These are phyloP conservation scores for Alfaro cultratus DNA, from an alignment of 2,797 vertebrate species.

Conservation along the genomic window DNA sequence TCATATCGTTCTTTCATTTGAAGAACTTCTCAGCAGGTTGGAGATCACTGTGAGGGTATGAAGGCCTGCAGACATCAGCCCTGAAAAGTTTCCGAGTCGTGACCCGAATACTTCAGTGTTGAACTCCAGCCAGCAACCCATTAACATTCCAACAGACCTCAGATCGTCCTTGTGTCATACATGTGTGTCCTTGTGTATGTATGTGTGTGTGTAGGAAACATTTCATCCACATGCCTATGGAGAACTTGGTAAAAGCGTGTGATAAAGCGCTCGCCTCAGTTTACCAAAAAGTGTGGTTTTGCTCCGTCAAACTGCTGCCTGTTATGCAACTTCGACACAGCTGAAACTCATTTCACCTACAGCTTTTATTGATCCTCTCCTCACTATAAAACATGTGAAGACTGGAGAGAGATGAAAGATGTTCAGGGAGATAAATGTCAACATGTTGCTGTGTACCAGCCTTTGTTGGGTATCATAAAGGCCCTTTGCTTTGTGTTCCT, in stretches of 20 bases:
- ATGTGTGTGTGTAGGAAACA: slow-evolving; percentile 1
- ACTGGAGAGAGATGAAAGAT: slow-evolving; percentile 28
- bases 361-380: slow-evolving; percentile 53
- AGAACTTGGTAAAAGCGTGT: slow-evolving; percentile 40
- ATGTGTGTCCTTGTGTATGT: slow-evolving; percentile 1
- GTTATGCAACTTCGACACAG: slow-evolving; percentile 34
- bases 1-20: slow-evolving; percentile 9
- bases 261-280: slow-evolving; percentile 49
- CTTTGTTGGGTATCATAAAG: neutral
- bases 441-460: neutral
- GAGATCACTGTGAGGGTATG: slow-evolving; percentile 36
- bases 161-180: slow-evolving; percentile 59
- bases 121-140: slow-evolving; percentile 67
- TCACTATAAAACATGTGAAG: slow-evolving; percentile 24
- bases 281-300: slow-evolving; percentile 24
- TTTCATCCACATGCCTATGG: slow-evolving; percentile 48
- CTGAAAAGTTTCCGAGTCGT: slow-evolving; percentile 65
- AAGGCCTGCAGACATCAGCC: slow-evolving; percentile 28
- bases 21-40: slow-evolving; percentile 20
- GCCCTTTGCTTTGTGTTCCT: slow-evolving; percentile 28
- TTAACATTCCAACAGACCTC: slow-evolving; percentile 78
- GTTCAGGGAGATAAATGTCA: neutral
- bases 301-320: slow-evolving; percentile 8
- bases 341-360: slow-evolving; percentile 39
- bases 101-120: slow-evolving; percentile 76